Percentiles rank a stretch among this genome's conserved stretches.
These are phyloP conservation scores for Cottoperca gobio DNA, from an alignment of 2,797 vertebrate genomes.

Conservation along the genomic window DNA sequence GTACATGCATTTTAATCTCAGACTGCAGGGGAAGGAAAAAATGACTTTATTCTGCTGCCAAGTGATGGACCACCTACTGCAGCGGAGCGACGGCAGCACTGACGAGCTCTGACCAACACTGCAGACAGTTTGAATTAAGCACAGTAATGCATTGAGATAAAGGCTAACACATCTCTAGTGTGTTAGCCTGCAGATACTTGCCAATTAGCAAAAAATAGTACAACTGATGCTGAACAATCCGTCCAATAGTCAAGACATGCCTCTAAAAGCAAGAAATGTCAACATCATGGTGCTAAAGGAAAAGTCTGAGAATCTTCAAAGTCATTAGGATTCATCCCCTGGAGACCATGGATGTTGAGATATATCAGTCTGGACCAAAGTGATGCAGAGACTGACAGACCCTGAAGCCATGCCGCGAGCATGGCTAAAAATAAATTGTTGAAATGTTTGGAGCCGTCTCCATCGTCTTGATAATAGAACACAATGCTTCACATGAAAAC, in stretches of 20 bases:
- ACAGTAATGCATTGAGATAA: not conserved
- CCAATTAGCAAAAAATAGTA: not conserved
- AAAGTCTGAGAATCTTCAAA: not conserved
- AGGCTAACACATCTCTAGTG: not conserved
- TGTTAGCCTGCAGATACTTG: not conserved
- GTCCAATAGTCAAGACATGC: not conserved
- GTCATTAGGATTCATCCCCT: not conserved
- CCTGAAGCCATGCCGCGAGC: not conserved
- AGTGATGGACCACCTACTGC: constrained; percentile 78
- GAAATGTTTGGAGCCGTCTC: not conserved
- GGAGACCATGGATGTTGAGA: not conserved
- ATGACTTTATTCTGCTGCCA: constrained; percentile 83
- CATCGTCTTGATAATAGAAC: not conserved
- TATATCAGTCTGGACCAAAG: constrained; percentile 1
- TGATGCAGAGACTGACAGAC: not conserved
- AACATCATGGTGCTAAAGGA: not conserved
- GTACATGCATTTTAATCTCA: constrained; percentile 84
- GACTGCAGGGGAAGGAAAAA: constrained; percentile 75
- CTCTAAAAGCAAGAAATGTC: not conserved
- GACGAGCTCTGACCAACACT: constrained; percentile 56
- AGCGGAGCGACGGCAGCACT: constrained; percentile 55
- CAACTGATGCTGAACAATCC: not conserved
- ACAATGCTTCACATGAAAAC: not conserved
- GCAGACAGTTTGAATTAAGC: constrained; percentile 38
- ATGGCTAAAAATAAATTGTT: not conserved